Percentiles rank a stretch among this genome's conserved stretches.
phyloP scores from a whole-genome alignment of 2,888 invertebrate species.

The Drosophila trichaetosa region DNA sequence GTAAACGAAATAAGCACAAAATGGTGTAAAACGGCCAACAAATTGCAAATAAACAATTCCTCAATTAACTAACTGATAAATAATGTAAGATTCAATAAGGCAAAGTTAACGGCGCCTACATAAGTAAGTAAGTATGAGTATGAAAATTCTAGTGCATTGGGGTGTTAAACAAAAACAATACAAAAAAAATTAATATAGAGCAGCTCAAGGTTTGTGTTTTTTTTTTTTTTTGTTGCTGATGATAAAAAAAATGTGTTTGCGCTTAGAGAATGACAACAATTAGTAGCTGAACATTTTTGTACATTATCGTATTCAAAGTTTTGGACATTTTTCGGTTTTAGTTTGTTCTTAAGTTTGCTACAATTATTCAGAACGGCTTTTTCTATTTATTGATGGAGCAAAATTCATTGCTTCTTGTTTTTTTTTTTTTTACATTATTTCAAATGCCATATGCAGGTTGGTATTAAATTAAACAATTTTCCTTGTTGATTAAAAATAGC shows the following conservation, averaged over 20 bases:
- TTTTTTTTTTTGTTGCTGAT: slow-evolving; percentile 51
- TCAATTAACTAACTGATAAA: slow-evolving; percentile 41
- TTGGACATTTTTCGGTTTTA: slow-evolving; percentile 82
- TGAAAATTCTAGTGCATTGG: slow-evolving; percentile 24
- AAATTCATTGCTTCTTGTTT: slow-evolving; percentile 16
- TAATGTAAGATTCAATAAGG: slow-evolving; percentile 8
- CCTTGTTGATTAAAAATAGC: slow-evolving; percentile 74
- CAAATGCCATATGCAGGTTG: slow-evolving; percentile 27
- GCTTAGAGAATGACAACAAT: slow-evolving; percentile 61
- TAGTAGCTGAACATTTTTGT: slow-evolving; percentile 75
- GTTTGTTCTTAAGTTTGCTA: slow-evolving; percentile 50
- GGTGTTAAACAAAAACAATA: not conserved
- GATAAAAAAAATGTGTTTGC: slow-evolving; percentile 64
- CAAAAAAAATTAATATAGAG: slow-evolving; percentile 9
- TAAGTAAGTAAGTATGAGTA: slow-evolving; percentile 3
- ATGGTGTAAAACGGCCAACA: slow-evolving; percentile 60
- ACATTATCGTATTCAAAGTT: slow-evolving; percentile 86
- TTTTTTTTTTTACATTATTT: slow-evolving; percentile 27
- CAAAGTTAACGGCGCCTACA: slow-evolving; percentile 5
- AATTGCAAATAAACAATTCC: slow-evolving; percentile 41
- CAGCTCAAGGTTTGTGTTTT: slow-evolving; percentile 25
- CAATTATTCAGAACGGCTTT: slow-evolving; percentile 22
- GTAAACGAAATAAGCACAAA: slow-evolving; percentile 86
- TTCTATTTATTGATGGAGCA: slow-evolving; percentile 20
- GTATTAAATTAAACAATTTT: slow-evolving; percentile 33